Evolutionary conservation across 2,888 invertebrate species (phyloP).

Genomic region (Drosophila rubida): DNA sequence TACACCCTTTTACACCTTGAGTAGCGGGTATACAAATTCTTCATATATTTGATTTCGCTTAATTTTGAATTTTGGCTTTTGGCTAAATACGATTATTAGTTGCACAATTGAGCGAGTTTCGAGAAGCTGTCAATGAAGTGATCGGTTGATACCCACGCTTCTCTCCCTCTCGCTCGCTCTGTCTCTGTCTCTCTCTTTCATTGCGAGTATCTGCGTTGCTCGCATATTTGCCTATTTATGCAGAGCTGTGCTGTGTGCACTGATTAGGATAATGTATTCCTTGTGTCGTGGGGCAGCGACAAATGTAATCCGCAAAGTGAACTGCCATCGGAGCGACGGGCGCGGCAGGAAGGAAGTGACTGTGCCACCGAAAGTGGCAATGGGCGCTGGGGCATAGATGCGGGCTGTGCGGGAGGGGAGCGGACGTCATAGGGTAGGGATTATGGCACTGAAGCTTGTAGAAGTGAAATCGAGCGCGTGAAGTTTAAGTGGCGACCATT

Average conservation of each 20-base stretch:
- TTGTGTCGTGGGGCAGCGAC: conserved; percentile 25
- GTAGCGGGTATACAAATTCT: too few relatives aligned
- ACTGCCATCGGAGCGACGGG: conserved; percentile 2
- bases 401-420: conserved; percentile 1
- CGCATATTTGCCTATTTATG: conserved; percentile 11
- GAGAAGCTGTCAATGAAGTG: conserved; percentile 9
- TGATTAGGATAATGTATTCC: conserved; percentile 37
- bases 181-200: neutral
- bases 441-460: conserved; percentile 60
- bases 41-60: too few relatives aligned
- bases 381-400: neutral
- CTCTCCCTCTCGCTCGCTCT: neutral
- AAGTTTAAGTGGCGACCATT: conserved; percentile 67
- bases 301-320: conserved; percentile 41
- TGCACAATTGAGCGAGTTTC: neutral
- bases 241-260: conserved; percentile 12
- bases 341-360: conserved; percentile 21
- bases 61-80: too few relatives aligned
- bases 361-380: conserved; percentile 2
- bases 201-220: neutral
- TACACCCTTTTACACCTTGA: too few relatives aligned
- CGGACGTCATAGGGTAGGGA: conserved; percentile 27
- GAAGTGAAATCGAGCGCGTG: conserved; percentile 73
- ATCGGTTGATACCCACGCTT: neutral
- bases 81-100: neutral